Evolutionary conservation across 2,113 vertebrate species (phyloP).

Genomic region (Lethenteron camtschaticum): DNA sequence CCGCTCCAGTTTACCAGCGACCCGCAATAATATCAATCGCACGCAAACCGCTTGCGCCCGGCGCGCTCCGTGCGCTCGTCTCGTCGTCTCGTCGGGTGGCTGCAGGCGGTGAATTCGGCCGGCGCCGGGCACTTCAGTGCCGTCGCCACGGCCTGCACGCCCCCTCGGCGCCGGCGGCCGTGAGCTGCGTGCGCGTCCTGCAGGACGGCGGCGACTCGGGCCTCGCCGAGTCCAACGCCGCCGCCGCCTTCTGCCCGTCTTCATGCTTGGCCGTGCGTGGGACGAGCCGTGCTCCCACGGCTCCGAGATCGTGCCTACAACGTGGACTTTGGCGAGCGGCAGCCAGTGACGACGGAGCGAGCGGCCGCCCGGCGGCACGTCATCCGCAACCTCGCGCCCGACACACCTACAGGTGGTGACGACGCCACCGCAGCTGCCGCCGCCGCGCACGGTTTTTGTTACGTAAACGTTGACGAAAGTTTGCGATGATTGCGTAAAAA

Average conservation of each 20-base stretch:
- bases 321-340: constrained; percentile 75
- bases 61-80: no score
- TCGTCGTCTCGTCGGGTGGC: background rate
- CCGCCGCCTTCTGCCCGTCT: constrained; percentile 45
- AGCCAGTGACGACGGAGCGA: constrained; percentile 46
- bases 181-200: constrained; percentile 48
- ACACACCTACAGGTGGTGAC: constrained; percentile 33
- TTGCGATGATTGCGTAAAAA: background rate
- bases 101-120: constrained; percentile 54
- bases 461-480: no score
- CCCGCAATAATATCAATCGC: background rate
- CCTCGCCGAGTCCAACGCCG: constrained; percentile 17
- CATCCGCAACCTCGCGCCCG: constrained; percentile 14
- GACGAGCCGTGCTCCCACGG: constrained; percentile 66
- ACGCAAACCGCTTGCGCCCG: no score
- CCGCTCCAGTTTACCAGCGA: background rate
- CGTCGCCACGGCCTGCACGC: constrained; percentile 50
- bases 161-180: constrained; percentile 60
- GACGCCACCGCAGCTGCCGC: background rate
- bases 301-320: constrained; percentile 74
- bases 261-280: constrained; percentile 76
- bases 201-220: constrained; percentile 9
- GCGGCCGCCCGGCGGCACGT: constrained; percentile 10
- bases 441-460: no score
- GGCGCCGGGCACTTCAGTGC: constrained; percentile 73